Percentiles rank a stretch among this genome's conserved stretches.
phyloP scores from a whole-genome alignment of 2,888 invertebrate species.

The Spodoptera exigua region DNA sequence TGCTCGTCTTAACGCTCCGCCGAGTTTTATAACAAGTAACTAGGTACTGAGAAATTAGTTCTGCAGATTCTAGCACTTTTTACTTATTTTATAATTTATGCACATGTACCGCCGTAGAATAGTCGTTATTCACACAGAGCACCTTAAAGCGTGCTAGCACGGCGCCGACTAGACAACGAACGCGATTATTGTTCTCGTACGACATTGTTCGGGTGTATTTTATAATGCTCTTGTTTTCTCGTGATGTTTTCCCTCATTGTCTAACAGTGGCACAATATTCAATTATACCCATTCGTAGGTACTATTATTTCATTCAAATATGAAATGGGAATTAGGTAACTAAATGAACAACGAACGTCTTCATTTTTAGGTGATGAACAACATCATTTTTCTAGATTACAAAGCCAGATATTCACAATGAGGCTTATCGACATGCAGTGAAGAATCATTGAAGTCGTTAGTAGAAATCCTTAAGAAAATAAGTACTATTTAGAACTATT shows the following conservation, averaged over 20 bases:
- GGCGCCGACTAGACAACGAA: slow-evolving; percentile 1
- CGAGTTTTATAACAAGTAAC: neutral
- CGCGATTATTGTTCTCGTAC: slow-evolving; percentile 39
- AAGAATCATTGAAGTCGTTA: neutral
- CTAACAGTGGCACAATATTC: slow-evolving; percentile 27
- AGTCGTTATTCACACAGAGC: neutral
- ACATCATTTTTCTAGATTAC: too few relatives aligned
- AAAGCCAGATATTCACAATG: too few relatives aligned
- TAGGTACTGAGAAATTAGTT: too few relatives aligned
- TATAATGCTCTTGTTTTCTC: slow-evolving; percentile 32
- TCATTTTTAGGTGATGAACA: too few relatives aligned
- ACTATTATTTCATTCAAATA: too few relatives aligned
- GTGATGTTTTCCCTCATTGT: slow-evolving; percentile 46
- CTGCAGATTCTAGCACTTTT: neutral
- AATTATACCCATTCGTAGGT: too few relatives aligned
- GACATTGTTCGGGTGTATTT: slow-evolving; percentile 26
- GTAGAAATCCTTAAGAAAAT: slow-evolving; percentile 15
- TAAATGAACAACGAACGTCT: too few relatives aligned
- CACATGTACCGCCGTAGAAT: neutral
- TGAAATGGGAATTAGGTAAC: too few relatives aligned
- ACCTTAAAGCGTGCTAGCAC: neutral
- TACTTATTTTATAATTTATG: neutral
- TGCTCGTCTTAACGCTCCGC: neutral
- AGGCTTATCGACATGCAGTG: too few relatives aligned
- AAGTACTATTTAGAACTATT: slow-evolving; percentile 9